These are phyloP conservation scores for Musca domestica DNA, from an alignment of 1,140 invertebrate genomes.

Conservation along the genomic window DNA sequence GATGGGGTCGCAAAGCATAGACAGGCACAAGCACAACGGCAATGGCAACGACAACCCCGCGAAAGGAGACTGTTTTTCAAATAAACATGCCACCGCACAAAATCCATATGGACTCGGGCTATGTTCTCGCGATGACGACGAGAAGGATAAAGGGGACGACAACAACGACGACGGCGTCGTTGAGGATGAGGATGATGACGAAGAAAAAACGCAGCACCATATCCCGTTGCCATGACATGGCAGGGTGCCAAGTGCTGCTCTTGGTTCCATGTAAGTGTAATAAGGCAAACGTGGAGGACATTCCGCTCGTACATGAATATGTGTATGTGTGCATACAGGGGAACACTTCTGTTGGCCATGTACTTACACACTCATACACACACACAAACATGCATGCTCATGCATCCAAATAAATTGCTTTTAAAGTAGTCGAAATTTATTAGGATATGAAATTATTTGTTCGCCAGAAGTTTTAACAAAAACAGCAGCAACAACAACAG, in stretches of 20 bases:
- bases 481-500: too few relatives aligned
- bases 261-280: too few relatives aligned
- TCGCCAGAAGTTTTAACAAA: too few relatives aligned
- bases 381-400: background rate
- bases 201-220: background rate
- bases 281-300: background rate
- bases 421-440: background rate
- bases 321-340: too few relatives aligned
- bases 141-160: too few relatives aligned
- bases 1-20: constrained; percentile 5
- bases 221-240: constrained; percentile 18
- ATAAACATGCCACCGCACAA: background rate
- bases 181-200: too few relatives aligned
- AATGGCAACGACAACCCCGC: too few relatives aligned
- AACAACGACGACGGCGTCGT: too few relatives aligned
- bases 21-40: too few relatives aligned
- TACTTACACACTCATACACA: background rate
- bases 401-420: background rate
- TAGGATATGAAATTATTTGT: background rate
- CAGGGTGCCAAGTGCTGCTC: constrained; percentile 7
- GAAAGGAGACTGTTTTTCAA: background rate
- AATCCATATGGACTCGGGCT: too few relatives aligned
- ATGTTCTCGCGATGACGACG: too few relatives aligned
- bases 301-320: background rate
- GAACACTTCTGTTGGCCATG: too few relatives aligned